phyloP scores from a whole-genome alignment of 2,888 invertebrate species.

The Augochlorella aurata region DNA sequence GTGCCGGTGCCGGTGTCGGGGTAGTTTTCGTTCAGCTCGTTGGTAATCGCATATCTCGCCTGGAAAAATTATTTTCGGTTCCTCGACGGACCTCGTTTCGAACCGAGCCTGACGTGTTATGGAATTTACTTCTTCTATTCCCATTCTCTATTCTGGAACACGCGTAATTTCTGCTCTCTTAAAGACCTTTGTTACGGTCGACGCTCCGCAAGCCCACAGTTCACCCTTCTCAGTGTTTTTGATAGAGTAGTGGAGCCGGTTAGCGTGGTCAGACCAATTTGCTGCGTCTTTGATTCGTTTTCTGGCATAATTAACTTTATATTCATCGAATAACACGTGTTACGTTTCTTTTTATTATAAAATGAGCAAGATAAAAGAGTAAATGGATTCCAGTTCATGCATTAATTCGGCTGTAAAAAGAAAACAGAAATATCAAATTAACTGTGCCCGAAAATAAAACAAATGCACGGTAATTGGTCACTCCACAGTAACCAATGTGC shows the following conservation, averaged over 20 bases:
- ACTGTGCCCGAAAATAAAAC: no score
- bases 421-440: no score
- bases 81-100: conserved; percentile 19
- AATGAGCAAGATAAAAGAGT: no score
- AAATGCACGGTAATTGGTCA: no score
- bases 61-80: conserved; percentile 57
- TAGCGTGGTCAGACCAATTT: no score
- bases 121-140: conserved; percentile 28
- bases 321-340: no score
- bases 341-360: no score
- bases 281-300: no score
- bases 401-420: no score
- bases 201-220: background rate
- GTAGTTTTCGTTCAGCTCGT: conserved; percentile 65
- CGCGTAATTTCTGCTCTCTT: background rate
- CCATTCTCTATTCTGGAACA: background rate
- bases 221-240: background rate
- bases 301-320: no score
- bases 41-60: conserved; percentile 60
- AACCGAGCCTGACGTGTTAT: conserved; percentile 26
- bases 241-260: background rate
- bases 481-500: no score
- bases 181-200: background rate
- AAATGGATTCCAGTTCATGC: no score
- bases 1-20: conserved; percentile 37